These are phyloP conservation scores for Pipistrellus pipistrellus DNA, from an alignment of 2,797 vertebrate species.

Conservation along the genomic window DNA sequence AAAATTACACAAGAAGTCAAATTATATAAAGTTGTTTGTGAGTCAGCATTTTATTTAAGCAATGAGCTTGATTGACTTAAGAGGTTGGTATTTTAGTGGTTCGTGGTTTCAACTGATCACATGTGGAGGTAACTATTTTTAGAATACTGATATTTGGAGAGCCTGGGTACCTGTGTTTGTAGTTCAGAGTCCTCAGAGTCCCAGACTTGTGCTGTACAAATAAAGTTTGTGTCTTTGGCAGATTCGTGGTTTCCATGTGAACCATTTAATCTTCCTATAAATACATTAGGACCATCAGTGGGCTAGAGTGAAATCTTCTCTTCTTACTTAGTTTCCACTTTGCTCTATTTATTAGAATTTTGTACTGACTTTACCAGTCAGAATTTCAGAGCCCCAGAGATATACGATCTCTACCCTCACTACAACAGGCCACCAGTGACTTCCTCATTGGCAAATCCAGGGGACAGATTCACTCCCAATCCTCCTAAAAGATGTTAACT, in stretches of 20 bases:
- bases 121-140: neutral
- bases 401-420: neutral
- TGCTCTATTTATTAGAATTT: neutral
- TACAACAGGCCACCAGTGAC: neutral
- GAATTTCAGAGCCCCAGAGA: neutral
- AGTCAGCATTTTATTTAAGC: neutral
- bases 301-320: neutral
- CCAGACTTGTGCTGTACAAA: neutral
- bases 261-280: neutral
- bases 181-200: neutral
- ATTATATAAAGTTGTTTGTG: neutral
- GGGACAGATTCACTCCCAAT: neutral
- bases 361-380: neutral
- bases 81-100: neutral
- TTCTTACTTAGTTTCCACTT: neutral
- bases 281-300: neutral
- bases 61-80: conserved; percentile 9
- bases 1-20: neutral
- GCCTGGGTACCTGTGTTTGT: neutral
- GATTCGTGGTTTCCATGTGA: neutral
- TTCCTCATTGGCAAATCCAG: no score
- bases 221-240: neutral
- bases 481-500: neutral
- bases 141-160: neutral
- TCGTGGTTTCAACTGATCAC: neutral